Conservation (phyloP, 2,888 invertebrate species). For the Caradrina clavipalpis region DNA sequence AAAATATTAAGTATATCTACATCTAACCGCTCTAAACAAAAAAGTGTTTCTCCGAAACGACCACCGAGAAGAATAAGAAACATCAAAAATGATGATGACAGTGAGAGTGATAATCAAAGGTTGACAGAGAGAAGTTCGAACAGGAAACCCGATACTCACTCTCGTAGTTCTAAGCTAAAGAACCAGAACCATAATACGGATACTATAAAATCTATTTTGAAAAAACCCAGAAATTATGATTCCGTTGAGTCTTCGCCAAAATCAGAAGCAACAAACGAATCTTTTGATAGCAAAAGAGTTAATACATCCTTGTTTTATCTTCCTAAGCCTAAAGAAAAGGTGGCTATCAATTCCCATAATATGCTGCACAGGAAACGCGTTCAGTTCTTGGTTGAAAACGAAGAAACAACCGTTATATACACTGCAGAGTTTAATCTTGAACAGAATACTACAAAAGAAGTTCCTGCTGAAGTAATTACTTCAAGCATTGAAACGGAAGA, state of each 20-base stretch:
- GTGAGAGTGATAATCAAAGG: conserved; percentile 88
- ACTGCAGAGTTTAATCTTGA: conserved; percentile 88
- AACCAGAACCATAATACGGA: conserved; percentile 80
- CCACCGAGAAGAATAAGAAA: conserved; percentile 91
- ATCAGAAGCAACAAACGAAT: conserved; percentile 77
- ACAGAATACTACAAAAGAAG: conserved; percentile 74
- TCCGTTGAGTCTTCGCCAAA: conserved; percentile 72
- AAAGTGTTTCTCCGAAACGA: conserved; percentile 91
- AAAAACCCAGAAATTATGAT: conserved; percentile 89
- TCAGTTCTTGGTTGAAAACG: conserved; percentile 93
- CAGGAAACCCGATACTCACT: conserved; percentile 73
- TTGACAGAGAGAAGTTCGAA: conserved; percentile 76
- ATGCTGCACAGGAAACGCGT: conserved; percentile 92
- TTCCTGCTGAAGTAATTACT: conserved; percentile 61
- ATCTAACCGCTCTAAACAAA: conserved; percentile 83
- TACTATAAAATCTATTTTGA: conserved; percentile 91
- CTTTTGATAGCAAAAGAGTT: conserved; percentile 77
- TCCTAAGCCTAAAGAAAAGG: conserved; percentile 89
- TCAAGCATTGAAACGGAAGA: conserved; percentile 73
- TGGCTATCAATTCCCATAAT: conserved; percentile 74
- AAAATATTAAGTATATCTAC: conserved; percentile 77
- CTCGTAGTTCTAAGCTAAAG: conserved; percentile 78
- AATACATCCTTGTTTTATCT: conserved; percentile 92
- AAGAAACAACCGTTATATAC: conserved; percentile 87
- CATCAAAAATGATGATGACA: conserved; percentile 86